Percentiles rank a stretch among this genome's conserved stretches.
phyloP scores from a whole-genome alignment of 2,888 invertebrate genomes.

The Leucania comma region DNA sequence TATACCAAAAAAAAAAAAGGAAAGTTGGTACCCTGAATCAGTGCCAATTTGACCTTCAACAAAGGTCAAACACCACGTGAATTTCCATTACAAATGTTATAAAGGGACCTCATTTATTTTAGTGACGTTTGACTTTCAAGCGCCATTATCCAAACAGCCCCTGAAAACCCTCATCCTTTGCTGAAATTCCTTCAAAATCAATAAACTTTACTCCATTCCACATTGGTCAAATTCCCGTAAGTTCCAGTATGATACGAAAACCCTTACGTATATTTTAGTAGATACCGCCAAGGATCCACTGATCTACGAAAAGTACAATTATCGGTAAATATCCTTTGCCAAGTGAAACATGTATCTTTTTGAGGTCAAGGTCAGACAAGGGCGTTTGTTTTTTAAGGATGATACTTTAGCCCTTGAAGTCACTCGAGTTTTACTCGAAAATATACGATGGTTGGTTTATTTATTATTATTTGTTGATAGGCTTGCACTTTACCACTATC shows the following conservation, averaged over 20 bases:
- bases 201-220: conserved; percentile 24
- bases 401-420: conserved; percentile 13
- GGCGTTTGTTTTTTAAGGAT: conserved; percentile 25
- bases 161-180: background rate
- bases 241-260: background rate
- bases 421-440: background rate
- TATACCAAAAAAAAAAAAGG: too few species aligned
- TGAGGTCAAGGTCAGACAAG: conserved; percentile 50
- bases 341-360: conserved; percentile 23
- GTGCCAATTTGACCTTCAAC: too few species aligned
- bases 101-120: too few species aligned
- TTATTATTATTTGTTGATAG: background rate
- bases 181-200: conserved; percentile 11
- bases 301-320: conserved; percentile 8
- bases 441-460: background rate
- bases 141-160: background rate
- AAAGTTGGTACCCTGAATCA: too few species aligned
- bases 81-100: background rate
- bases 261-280: conserved; percentile 5
- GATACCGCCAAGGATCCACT: conserved; percentile 5
- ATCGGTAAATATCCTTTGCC: conserved; percentile 34
- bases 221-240: conserved; percentile 10
- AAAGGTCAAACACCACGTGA: background rate
- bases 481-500: too few species aligned
- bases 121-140: background rate